Evolutionary conservation across 2,113 vertebrate species (phyloP).

Genomic region (Salvelinus namaycush): DNA sequence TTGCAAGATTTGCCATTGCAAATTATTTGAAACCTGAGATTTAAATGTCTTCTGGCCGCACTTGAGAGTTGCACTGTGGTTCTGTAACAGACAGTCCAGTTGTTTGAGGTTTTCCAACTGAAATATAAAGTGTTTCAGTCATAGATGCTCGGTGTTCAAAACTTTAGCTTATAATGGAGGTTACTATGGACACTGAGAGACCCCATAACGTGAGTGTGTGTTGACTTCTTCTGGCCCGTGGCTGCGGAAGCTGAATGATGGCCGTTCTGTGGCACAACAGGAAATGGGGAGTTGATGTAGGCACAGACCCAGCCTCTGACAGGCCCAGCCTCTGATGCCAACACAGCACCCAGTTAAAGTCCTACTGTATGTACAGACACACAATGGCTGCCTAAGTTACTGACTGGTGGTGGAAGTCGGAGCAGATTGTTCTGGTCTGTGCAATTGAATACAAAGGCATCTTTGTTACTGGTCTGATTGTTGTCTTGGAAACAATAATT

Average conservation of each 20-base stretch:
- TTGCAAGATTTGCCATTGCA: no score
- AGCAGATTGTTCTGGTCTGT: background rate
- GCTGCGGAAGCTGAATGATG: background rate
- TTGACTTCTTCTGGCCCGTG: background rate
- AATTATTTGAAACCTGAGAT: no score
- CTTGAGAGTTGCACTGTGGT: no score
- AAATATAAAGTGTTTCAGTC: no score
- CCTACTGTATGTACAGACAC: background rate
- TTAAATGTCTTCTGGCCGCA: no score
- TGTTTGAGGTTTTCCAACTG: no score
- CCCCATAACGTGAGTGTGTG: background rate
- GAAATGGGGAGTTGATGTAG: conserved; percentile 17
- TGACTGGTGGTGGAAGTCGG: background rate
- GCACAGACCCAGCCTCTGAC: background rate
- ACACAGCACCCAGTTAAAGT: background rate
- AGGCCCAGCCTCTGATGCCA: background rate
- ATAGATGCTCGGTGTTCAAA: no score
- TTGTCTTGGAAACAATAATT: conserved; percentile 6
- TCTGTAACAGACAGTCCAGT: no score
- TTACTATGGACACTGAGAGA: background rate
- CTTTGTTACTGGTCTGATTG: conserved; percentile 16
- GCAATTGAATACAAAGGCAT: conserved; percentile 18
- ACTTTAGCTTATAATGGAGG: no score
- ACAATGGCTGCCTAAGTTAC: background rate
- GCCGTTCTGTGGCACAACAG: conserved; percentile 16